Evolutionary conservation across 2,797 vertebrate genomes (phyloP), one percentile per base, ranked within the genome.

Genomic region (Urocyon cinereoargenteus): DNA sequence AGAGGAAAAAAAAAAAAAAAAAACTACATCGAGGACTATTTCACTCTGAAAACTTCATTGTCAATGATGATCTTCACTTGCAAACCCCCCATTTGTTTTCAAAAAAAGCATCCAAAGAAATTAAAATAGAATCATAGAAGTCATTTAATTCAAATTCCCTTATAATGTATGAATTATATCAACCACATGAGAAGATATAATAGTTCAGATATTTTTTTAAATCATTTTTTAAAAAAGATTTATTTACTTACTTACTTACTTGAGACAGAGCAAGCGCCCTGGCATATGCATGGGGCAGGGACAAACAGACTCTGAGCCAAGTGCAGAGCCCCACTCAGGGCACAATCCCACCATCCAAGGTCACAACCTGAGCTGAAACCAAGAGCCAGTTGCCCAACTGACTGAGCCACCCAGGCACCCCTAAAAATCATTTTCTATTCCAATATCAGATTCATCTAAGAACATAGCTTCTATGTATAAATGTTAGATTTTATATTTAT

Each of bases 111-210:
- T 85, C 72, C 9, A 53, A 75, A 87, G 40, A 40, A 90, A 77
- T 55, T 49, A 55, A 45, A 73, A 28, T 16, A 86, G 57, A 68
- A 92, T 72, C 24, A 62, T 34, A 72, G 24, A 95, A 75, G 26
- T 68, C n/a, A 70, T n/a, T 86, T 90, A 93, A 83, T 84, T 86
- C 62, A 81, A 79, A 92, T 90, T 93, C 55, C 70, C n/a, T 88
- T 34, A 51, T 79, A 90, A 83, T 53, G 24, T 16, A 21, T 31
- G 36, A 91, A 89, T 86, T 83, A 45, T 59, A 79, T 62, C 68
- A 87, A 75, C 3, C 14, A 81, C 28, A 90, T 70, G 62, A 96
- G 78, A 84, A 59, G 34, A 77, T 78, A 2, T 51, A 92, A 45
- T 55, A 57, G 0, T 45, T 87, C 14, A 66, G 31, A 66, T 57